Conservation (phyloP, 2,888 invertebrate genomes). For the Nephrotoma appendiculata region DNA sequence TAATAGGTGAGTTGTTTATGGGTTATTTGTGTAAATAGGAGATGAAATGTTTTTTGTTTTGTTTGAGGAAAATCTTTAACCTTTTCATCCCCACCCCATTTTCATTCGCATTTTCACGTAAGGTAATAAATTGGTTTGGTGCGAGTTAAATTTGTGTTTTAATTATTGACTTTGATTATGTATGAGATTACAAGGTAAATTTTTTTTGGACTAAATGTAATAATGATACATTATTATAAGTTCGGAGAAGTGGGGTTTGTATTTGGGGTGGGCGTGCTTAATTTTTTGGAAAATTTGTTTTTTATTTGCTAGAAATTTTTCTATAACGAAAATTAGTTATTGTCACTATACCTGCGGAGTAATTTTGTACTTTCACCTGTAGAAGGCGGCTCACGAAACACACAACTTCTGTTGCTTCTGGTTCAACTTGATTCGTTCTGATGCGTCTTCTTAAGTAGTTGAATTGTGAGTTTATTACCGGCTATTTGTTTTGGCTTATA, state of each 20-base stretch:
- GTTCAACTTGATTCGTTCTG: too few species aligned
- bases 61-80: not conserved
- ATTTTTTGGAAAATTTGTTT: not conserved
- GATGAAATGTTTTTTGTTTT: not conserved
- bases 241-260: not conserved
- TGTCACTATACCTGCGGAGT: too few species aligned
- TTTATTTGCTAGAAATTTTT: not conserved
- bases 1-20: not conserved
- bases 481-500: too few species aligned
- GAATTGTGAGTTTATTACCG: too few species aligned
- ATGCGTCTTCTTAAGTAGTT: too few species aligned
- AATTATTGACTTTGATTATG: not conserved
- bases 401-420: too few species aligned
- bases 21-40: not conserved
- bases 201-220: not conserved
- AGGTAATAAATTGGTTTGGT: not conserved
- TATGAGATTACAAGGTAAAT: not conserved
- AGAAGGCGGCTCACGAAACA: too few species aligned
- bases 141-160: not conserved
- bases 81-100: not conserved
- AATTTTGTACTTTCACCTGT: too few species aligned
- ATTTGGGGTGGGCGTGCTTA: not conserved
- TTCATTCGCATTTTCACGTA: not conserved
- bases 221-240: not conserved
- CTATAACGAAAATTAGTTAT: too few species aligned